phyloP scores from a whole-genome alignment of 2,797 vertebrate genomes.

The Scarus forsteni region DNA sequence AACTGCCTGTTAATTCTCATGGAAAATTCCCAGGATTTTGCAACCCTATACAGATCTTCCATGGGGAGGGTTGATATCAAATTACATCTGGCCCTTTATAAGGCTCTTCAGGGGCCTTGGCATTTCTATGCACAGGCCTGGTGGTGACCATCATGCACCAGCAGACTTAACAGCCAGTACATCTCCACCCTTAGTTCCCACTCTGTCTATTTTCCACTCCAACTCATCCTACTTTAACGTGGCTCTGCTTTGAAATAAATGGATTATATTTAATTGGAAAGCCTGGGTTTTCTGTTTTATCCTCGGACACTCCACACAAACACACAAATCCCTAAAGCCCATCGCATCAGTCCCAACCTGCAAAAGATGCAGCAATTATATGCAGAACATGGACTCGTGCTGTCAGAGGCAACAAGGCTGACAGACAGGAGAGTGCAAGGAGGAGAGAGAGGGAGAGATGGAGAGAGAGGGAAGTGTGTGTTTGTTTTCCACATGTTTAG shows the following conservation, averaged over 20 bases:
- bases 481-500: conserved; percentile 52
- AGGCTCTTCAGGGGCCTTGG: too few relatives aligned
- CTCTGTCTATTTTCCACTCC: conserved; percentile 20
- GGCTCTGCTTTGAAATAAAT: conserved; percentile 65
- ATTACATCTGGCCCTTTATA: too few relatives aligned
- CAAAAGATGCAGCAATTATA: conserved; percentile 70
- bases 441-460: background rate
- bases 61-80: too few relatives aligned
- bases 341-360: conserved; percentile 63
- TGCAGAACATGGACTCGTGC: conserved; percentile 46
- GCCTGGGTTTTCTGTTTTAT: conserved; percentile 63
- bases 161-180: too few relatives aligned
- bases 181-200: conserved; percentile 22
- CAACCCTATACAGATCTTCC: too few relatives aligned
- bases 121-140: too few relatives aligned
- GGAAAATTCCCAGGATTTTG: too few relatives aligned
- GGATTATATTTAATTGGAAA: conserved; percentile 69
- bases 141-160: too few relatives aligned
- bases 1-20: too few relatives aligned
- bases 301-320: conserved; percentile 28
- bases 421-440: conserved; percentile 40
- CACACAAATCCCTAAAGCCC: conserved; percentile 63
- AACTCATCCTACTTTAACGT: conserved; percentile 25
- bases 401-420: conserved; percentile 61
- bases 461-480: background rate